Percentiles rank a stretch among this genome's conserved stretches.
These are phyloP conservation scores for Dermolepida albohirtum DNA, from an alignment of 2,888 invertebrate genomes.

Conservation along the genomic window DNA sequence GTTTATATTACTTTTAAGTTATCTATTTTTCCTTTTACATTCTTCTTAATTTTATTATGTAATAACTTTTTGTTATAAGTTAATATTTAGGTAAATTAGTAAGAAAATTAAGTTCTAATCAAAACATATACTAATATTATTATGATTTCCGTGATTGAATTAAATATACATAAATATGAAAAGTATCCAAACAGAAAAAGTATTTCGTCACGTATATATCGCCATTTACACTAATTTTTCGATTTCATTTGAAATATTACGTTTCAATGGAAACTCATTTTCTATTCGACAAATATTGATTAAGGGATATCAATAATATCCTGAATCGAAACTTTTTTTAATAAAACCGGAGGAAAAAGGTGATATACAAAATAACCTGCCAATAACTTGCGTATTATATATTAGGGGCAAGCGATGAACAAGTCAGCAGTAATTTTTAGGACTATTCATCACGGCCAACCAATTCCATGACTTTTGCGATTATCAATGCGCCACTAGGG, in stretches of 20 bases:
- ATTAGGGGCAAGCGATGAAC: conserved; percentile 21
- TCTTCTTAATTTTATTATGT: no score
- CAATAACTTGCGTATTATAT: conserved; percentile 14
- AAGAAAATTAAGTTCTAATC: no score
- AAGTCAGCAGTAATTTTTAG: conserved; percentile 26
- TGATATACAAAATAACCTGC: conserved; percentile 14
- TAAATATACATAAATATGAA: no score
- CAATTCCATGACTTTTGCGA: conserved; percentile 20
- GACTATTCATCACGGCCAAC: conserved; percentile 21
- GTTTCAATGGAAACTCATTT: conserved; percentile 2
- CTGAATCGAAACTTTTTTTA: conserved; percentile 2
- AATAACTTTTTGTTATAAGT: no score
- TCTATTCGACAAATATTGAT: conserved; percentile 7
- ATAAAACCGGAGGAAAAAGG: conserved; percentile 1
- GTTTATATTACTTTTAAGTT: no score
- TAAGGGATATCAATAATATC: not conserved
- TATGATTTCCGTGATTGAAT: no score
- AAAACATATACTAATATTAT: no score
- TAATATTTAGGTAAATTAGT: no score
- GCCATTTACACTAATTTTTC: not conserved
- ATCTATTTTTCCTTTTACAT: no score
- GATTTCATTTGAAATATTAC: not conserved
- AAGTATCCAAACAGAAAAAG: no score
- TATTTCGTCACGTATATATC: no score
- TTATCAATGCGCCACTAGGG: conserved; percentile 2